Evolutionary conservation across 2,888 invertebrate species (phyloP).

Genomic region (Dryadula phaetusa): DNA sequence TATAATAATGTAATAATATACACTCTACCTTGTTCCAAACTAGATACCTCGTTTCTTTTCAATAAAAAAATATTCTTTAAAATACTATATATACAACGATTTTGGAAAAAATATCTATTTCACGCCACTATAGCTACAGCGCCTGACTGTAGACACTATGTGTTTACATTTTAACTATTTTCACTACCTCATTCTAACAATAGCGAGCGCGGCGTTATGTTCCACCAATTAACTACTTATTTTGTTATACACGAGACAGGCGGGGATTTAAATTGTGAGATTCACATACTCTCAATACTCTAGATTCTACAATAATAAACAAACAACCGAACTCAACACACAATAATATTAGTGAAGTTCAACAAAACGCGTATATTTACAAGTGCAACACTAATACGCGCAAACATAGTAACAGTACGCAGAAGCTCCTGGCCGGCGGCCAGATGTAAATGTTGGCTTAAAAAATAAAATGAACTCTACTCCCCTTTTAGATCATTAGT

Average conservation of each 20-base stretch:
- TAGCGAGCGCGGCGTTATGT: not conserved
- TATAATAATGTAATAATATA: too few relatives aligned
- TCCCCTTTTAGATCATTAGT: constrained; percentile 42
- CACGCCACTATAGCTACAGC: too few relatives aligned
- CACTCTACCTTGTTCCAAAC: too few relatives aligned
- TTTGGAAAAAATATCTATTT: too few relatives aligned
- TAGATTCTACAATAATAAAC: not conserved
- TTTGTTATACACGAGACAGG: too few relatives aligned
- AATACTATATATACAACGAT: too few relatives aligned
- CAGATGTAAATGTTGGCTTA: constrained; percentile 40
- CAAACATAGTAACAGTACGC: constrained; percentile 32
- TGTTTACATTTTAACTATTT: too few relatives aligned
- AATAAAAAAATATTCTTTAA: too few relatives aligned
- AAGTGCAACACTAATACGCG: constrained; percentile 18
- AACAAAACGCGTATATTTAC: constrained; percentile 20
- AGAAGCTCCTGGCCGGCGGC: constrained; percentile 39
- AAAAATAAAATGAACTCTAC: constrained; percentile 42
- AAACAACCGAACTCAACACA: not conserved
- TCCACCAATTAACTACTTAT: not conserved
- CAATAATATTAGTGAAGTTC: constrained; percentile 3
- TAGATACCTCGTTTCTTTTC: too few relatives aligned
- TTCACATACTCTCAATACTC: not conserved
- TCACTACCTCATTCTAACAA: too few relatives aligned
- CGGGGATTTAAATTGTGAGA: too few relatives aligned
- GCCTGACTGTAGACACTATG: too few relatives aligned